Conservation (phyloP, 2,888 invertebrate genomes). For the Metallyticus violacea region DNA sequence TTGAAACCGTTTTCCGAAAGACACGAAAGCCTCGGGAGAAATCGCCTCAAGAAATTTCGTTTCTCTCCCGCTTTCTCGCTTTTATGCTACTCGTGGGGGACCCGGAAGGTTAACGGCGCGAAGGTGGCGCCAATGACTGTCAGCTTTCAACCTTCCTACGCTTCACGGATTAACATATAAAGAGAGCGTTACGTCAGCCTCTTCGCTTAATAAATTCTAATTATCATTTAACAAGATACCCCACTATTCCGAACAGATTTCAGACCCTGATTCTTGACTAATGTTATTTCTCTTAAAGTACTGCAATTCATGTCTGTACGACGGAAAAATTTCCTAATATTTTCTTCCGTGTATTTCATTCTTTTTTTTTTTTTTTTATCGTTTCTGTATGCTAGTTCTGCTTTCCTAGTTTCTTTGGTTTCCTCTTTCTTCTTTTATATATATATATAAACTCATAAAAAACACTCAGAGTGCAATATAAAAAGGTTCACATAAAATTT, state of each 20-base stretch:
- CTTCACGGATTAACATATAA: not conserved
- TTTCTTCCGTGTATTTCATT: no score
- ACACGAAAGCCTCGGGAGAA: not conserved
- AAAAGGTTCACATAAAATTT: no score
- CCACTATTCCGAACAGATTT: not conserved
- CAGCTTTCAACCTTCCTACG: not conserved
- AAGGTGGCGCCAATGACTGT: not conserved
- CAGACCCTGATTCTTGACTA: not conserved
- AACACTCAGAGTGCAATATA: no score
- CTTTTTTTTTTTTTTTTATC: no score
- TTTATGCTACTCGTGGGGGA: not conserved
- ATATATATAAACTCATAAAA: no score
- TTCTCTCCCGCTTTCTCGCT: not conserved
- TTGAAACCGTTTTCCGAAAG: not conserved
- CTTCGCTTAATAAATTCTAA: not conserved
- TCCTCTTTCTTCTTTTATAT: no score
- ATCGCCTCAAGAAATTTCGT: constrained; percentile 14
- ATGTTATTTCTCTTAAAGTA: not conserved
- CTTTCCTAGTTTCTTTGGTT: no score
- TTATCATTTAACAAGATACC: not conserved
- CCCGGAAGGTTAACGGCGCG: not conserved
- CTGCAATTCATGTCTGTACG: no score
- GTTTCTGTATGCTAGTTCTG: no score
- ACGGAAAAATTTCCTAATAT: no score
- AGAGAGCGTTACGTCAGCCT: not conserved